phyloP scores from a whole-genome alignment of 2,113 vertebrate species.

The Rana temporaria region DNA sequence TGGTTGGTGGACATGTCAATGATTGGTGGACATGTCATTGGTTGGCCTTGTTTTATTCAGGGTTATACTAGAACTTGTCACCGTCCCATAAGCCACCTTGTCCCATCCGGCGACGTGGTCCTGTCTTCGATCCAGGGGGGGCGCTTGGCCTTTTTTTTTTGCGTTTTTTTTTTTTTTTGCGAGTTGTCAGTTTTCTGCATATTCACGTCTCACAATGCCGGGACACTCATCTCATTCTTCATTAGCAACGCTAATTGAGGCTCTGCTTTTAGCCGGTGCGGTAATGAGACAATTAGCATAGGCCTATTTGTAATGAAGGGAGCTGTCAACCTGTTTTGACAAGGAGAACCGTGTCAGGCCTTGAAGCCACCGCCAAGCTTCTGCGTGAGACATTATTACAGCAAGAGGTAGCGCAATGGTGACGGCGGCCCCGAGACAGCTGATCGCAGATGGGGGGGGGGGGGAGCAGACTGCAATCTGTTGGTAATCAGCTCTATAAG shows the following conservation, averaged over 20 bases:
- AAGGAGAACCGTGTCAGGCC: constrained; percentile 4
- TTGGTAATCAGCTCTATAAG: neutral
- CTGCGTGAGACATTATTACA: neutral
- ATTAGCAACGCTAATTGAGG: constrained; percentile 49
- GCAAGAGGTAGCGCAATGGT: neutral
- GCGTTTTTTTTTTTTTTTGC: neutral
- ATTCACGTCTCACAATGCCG: constrained; percentile 4
- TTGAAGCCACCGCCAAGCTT: neutral
- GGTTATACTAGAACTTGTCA: too few species aligned
- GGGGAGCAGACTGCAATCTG: neutral
- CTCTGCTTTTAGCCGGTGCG: constrained; percentile 36
- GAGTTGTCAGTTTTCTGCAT: neutral
- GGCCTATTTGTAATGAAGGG: constrained; percentile 43
- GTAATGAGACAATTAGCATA: constrained; percentile 51
- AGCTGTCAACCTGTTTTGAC: constrained; percentile 50
- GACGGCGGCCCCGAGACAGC: neutral
- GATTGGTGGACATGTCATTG: too few species aligned
- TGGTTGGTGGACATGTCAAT: too few species aligned
- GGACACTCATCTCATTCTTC: constrained; percentile 26
- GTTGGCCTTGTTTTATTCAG: too few species aligned
- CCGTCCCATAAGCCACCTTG: too few species aligned
- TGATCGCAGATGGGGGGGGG: constrained; percentile 26
- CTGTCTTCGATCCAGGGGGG: too few species aligned
- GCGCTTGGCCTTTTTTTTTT: neutral
- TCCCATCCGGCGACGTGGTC: too few species aligned